Evolutionary conservation across 2,888 invertebrate species (phyloP).

Genomic region (Bellardia pandia): DNA sequence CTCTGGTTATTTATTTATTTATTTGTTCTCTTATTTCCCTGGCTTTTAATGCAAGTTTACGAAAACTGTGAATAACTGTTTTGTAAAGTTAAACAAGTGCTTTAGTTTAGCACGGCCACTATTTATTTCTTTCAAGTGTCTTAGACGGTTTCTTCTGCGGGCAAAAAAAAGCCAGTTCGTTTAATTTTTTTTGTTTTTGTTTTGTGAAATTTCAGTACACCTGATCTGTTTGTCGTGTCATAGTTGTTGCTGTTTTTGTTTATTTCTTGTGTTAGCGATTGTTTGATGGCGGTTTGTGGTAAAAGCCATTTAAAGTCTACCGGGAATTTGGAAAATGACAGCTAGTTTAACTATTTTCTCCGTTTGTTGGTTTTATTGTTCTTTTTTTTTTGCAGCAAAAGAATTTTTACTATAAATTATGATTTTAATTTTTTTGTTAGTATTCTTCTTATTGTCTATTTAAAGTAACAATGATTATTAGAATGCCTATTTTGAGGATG

Average conservation of each 20-base stretch:
- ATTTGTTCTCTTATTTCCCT: slow-evolving; percentile 19
- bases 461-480: slow-evolving; percentile 24
- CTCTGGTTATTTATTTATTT: not conserved
- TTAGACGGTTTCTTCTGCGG: slow-evolving; percentile 38
- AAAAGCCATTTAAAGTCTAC: slow-evolving; percentile 70
- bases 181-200: slow-evolving; percentile 13
- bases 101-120: slow-evolving; percentile 66
- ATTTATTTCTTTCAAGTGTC: slow-evolving; percentile 43
- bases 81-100: slow-evolving; percentile 65
- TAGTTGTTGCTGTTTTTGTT: slow-evolving; percentile 33
- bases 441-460: slow-evolving; percentile 19
- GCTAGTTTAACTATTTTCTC: slow-evolving; percentile 64
- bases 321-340: slow-evolving; percentile 72
- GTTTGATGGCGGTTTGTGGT: slow-evolving; percentile 69
- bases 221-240: slow-evolving; percentile 72
- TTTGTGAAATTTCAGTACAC: slow-evolving; percentile 49
- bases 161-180: slow-evolving; percentile 50
- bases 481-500: slow-evolving; percentile 39
- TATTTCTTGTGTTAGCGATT: slow-evolving; percentile 50
- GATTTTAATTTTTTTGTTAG: slow-evolving; percentile 43
- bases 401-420: slow-evolving; percentile 61
- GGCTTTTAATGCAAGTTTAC: slow-evolving; percentile 7
- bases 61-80: slow-evolving; percentile 62
- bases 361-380: slow-evolving; percentile 14
- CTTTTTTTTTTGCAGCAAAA: not conserved